A percentile compares a stretch with the other conserved stretches of the same genome.
These are phyloP conservation scores for Montipora capitata DNA, from an alignment of 92 coral and sea anemone species.

Conservation along the genomic window DNA sequence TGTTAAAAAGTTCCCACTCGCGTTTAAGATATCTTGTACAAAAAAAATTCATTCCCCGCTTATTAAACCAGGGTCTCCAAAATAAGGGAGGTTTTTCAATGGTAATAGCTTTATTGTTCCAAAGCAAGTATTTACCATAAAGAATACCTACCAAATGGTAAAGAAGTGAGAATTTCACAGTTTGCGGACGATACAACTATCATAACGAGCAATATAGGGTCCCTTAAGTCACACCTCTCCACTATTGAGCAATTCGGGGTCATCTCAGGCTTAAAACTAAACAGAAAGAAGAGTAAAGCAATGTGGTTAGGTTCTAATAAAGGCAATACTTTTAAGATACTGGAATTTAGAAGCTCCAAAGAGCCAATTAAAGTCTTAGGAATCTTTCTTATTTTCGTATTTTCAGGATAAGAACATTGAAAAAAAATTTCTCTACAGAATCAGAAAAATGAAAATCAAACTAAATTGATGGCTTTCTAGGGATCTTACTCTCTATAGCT, in stretches of 20 bases:
- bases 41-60: background rate
- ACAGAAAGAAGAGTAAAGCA: background rate
- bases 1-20: conserved; percentile 1
- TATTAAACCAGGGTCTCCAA: background rate
- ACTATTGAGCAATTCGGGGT: background rate
- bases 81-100: background rate
- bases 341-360: no score
- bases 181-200: no score
- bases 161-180: no score
- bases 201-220: no score
- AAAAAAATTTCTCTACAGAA: no score
- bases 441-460: conserved; percentile 8
- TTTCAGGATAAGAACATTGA: no score
- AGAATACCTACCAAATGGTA: background rate
- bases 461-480: conserved; percentile 23
- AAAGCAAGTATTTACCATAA: background rate
- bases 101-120: no score
- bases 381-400: background rate
- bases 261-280: background rate
- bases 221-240: no score
- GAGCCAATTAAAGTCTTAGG: background rate
- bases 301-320: background rate
- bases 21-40: background rate
- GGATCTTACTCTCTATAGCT: background rate
- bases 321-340: background rate